Base-by-base conservation (phyloP, 1,140 invertebrate genomes). In the Drosophila micromelanica region DNA sequence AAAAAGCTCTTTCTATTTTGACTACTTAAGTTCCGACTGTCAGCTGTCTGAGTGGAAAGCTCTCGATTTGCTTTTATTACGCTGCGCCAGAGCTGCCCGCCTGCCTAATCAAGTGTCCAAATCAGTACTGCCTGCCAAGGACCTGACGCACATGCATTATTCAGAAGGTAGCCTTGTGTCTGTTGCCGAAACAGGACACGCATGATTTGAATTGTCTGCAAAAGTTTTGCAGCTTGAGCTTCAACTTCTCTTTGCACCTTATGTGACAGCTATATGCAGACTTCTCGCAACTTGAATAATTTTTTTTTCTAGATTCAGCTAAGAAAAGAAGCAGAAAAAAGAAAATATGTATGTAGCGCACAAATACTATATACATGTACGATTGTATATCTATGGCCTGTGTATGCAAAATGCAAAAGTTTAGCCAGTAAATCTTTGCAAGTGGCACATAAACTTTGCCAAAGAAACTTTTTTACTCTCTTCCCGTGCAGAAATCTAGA, bases 351-450 rank as follows among this genome's bases (percentile, higher is more conserved):
- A 45, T 9, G 52, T 5, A 49, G 45, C 17, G 3, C 3, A 46
- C 11, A 52, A 1, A 51, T 40, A 51, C 20, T 40, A 69, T 59
- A 46, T 32, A 30, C n/a, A 43, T 42, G 54, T 55, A 59, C 45
- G 55, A 61, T 37, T 56, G 52, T 27, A 54, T 54, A 67, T 40
- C 45, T 45, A 45, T 60, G 20, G 49, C 17, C 64, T 67, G 57
- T 76, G 81, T 86, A 87, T 86, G 81, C 82, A 84, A 87, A 89
- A 89, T 89, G 84, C 70, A 80, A 89, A 89, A 90, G 76, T 89
- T 89, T 84, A 60, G 85, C 85, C 76, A 84, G 80, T 89, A 89
- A 89, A 89, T 90, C 80, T 89, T 89, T 89, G 80, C 85, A 89
- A 84, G 85, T 89, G 85, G 84, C 84, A 90, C 80, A 89, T 87